phyloP scores from a whole-genome alignment of 1,140 invertebrate genomes.

The Bombus superbus region DNA sequence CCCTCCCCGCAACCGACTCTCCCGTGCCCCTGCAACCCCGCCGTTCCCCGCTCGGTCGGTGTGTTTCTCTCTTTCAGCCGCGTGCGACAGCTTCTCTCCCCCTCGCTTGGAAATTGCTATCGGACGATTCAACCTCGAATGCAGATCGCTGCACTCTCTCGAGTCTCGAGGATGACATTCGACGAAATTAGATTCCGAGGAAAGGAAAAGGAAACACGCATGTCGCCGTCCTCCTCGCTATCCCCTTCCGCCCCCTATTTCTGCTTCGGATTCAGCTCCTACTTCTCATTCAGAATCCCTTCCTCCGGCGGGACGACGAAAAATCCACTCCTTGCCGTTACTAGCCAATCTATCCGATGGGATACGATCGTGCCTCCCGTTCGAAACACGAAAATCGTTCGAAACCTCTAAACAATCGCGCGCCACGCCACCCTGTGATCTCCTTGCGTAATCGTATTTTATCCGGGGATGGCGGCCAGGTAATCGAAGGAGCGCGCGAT shows the following conservation, averaged over 20 bases:
- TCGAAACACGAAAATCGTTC: slow-evolving; percentile 19
- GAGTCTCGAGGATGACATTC: slow-evolving; percentile 70
- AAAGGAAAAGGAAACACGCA: slow-evolving; percentile 65
- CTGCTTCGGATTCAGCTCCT: slow-evolving; percentile 43
- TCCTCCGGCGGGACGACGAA: slow-evolving; percentile 36
- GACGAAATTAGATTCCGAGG: slow-evolving; percentile 74
- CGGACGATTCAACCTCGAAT: slow-evolving; percentile 69
- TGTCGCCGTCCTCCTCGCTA: slow-evolving; percentile 18
- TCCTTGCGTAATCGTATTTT: not conserved
- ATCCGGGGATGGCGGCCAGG: not conserved
- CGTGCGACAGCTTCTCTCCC: slow-evolving; percentile 25
- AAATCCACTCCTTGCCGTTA: slow-evolving; percentile 41
- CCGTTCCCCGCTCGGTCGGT: not conserved
- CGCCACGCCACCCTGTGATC: not conserved
- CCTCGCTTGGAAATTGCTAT: slow-evolving; percentile 65
- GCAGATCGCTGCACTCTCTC: slow-evolving; percentile 69
- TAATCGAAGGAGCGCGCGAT: not conserved
- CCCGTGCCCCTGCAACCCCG: not conserved
- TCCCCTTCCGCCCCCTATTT: slow-evolving; percentile 38
- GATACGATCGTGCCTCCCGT: not conserved
- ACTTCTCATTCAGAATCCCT: slow-evolving; percentile 39
- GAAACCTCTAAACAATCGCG: slow-evolving; percentile 17
- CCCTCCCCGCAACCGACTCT: slow-evolving; percentile 7
- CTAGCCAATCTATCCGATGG: slow-evolving; percentile 37
- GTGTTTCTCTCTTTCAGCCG: slow-evolving; percentile 19